Evolutionary conservation across 2,888 invertebrate species (phyloP), one percentile per base, ranked within the genome.

Genomic region (Cryptus armator): DNA sequence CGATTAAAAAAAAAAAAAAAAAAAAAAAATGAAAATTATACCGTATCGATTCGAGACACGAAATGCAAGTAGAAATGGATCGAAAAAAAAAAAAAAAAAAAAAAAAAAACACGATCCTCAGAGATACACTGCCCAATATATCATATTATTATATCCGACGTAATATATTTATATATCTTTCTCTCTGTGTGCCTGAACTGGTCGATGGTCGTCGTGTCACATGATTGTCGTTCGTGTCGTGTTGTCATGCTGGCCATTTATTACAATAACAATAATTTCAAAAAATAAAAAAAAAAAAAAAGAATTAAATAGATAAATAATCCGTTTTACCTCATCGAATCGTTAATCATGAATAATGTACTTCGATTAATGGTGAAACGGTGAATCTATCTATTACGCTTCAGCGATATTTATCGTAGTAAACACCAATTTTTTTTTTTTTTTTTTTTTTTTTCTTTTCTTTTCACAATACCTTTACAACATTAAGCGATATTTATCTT

Each of bases 181-280:
- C 92, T 93, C 90, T 93, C 91, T 93, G 92, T 93, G 93, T 93
- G 93, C 93, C 93, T 93, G 93, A 93, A 93, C 92, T 93, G 93
- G 91, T 93, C 93, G 92, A 92, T 93, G 93, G 93, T 93, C 93
- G 93, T 93, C 93, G 93, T 93, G 93, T 93, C 93, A 93, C 93
- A 93, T 93, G 93, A 93, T 93, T 93, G 93, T 93, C 92, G 93
- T 93, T 92, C 93, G 93, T 93, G 92, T 93, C 93, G 93, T 93
- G 93, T 93, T 93, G 93, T 93, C 93, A 93, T 93, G 93, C 92
- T 93, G 93, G 93, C 93, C 93, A 93, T 93, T 93, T 90, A 83
- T 66, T 82, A 16, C 78, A 76, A 86, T 83, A 37, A 70, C 24
- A 10, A 44, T 68, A 12, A 29, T 29, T 6, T 32, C 3, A 48